These are phyloP conservation scores for Collichthys lucidus DNA, from an alignment of 2,113 vertebrate genomes.

Conservation along the genomic window DNA sequence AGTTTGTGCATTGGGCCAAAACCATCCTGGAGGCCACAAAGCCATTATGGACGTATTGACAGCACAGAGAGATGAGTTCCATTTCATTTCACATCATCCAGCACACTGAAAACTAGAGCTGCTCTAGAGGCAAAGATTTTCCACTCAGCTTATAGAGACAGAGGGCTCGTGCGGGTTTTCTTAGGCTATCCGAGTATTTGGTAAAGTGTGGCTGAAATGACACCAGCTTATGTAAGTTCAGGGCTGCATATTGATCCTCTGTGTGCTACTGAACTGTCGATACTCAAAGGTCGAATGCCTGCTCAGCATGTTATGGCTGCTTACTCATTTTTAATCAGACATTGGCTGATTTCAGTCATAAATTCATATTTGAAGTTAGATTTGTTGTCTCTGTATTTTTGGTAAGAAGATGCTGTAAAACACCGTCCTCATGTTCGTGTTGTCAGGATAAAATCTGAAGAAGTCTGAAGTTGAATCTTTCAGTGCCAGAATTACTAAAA, in stretches of 20 bases:
- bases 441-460: neutral
- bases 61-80: conserved; percentile 41
- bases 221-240: neutral
- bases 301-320: too few species aligned
- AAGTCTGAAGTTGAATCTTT: neutral
- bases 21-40: neutral
- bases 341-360: neutral
- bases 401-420: neutral
- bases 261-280: neutral
- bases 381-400: neutral
- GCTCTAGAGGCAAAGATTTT: conserved; percentile 38
- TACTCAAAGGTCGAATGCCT: neutral
- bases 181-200: neutral
- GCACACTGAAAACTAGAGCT: conserved; percentile 37
- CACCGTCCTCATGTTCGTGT: neutral
- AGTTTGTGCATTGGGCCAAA: conserved; percentile 9
- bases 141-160: conserved; percentile 9
- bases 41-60: conserved; percentile 27
- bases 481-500: neutral
- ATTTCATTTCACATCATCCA: conserved; percentile 50
- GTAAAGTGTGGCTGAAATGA: conserved; percentile 11
- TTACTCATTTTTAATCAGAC: neutral
- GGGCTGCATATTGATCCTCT: neutral
- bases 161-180: conserved; percentile 2
- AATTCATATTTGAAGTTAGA: neutral